Evolutionary conservation across 2,888 invertebrate genomes (phyloP), one percentile per base, ranked within the genome.

Genomic region (Euproctis similis): DNA sequence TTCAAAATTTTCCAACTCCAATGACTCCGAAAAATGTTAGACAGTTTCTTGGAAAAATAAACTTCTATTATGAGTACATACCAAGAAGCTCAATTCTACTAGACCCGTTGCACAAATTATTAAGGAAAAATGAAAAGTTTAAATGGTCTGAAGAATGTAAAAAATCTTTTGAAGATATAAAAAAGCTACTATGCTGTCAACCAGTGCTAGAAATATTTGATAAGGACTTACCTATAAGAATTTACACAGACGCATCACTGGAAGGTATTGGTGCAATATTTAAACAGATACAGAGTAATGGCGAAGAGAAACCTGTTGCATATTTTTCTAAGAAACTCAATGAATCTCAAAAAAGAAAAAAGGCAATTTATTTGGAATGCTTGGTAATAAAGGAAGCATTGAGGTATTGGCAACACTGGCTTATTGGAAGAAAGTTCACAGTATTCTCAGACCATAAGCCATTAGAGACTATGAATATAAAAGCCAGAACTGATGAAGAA

Each of bases 61-160:
- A n/a, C n/a, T n/a, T n/a, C n/a, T n/a, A n/a, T n/a, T n/a, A n/a
- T n/a, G n/a, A n/a, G n/a, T n/a, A n/a, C n/a, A n/a, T n/a, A n/a
- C 8, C 8, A 8, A 8, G 8, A n/a, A 17, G 17, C 17, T 17
- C 17, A 17, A 17, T 17, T 8, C 4, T 17, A 8, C 17, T 17
- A 17, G 17, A 17, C 17, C 17, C 17, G 2, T 17, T 17, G 17
- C 17, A n/a, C n/a, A n/a, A n/a, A n/a, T n/a, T n/a, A n/a, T n/a
- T n/a, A n/a, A n/a, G n/a, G n/a, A n/a, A n/a, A 44, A 20, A 29
- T 6, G 26, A 37, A 32, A 30, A 24, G n/a, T 47, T 51, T 31
- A 28, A 18, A 14, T 53, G 46, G 49, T 11, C 41, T 9, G 25
- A 33, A 8, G 7, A 30, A 14, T 51, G 43, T 28, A 27, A 28